Evolutionary conservation across 2,113 vertebrate genomes (phyloP).

Genomic region (Mustela lutreola): DNA sequence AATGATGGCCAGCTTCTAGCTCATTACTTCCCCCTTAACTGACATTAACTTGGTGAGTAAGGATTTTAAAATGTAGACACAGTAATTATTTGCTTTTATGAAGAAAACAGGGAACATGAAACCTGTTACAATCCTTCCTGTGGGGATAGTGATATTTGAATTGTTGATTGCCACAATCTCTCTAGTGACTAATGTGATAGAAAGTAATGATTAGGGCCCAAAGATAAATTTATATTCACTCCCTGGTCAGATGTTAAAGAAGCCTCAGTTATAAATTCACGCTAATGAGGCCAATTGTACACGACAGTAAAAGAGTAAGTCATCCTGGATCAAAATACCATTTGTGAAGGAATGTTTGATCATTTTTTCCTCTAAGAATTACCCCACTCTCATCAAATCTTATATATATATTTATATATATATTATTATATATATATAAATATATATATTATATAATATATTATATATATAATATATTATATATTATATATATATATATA

Average conservation of each 20-base stretch:
- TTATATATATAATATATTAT: background rate
- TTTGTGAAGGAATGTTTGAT: background rate
- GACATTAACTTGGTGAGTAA: constrained; percentile 13
- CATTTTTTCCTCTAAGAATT: background rate
- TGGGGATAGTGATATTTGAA: background rate
- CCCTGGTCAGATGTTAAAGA: constrained; percentile 38
- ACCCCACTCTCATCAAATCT: background rate
- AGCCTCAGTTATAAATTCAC: constrained; percentile 40
- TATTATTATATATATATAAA: background rate
- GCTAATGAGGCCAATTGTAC: background rate
- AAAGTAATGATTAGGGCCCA: constrained; percentile 57
- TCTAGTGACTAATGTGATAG: constrained; percentile 53
- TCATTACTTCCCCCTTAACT: background rate
- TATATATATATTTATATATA: background rate
- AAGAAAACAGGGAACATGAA: constrained; percentile 45
- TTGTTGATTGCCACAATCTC: background rate
- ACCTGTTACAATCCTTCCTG: background rate
- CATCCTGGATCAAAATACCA: background rate
- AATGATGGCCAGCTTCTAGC: background rate
- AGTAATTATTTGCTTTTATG: constrained; percentile 53
- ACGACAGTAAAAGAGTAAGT: background rate
- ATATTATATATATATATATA: background rate
- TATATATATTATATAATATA: background rate
- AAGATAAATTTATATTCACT: constrained; percentile 52
- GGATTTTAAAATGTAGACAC: constrained; percentile 16